Conservation (phyloP, 2,888 invertebrate genomes). For the Paralinhomoeus sp. region DNA sequence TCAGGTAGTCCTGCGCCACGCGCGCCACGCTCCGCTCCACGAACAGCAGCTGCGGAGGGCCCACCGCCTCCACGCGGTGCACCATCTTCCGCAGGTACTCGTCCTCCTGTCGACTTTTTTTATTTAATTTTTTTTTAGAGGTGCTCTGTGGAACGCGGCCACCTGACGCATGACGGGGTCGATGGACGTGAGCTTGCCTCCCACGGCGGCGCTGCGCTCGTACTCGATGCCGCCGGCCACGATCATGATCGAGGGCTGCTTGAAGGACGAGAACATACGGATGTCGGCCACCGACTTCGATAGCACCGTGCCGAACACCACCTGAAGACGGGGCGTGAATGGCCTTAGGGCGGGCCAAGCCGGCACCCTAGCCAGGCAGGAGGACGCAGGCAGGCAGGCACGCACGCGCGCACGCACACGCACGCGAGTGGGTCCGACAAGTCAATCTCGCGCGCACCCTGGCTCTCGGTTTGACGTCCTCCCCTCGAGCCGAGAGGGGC, state of each 20-base stretch:
- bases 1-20: constrained; percentile 61
- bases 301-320: constrained; percentile 70
- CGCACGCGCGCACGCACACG: too few relatives aligned
- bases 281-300: constrained; percentile 82
- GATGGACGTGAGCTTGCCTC: constrained; percentile 70
- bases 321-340: constrained; percentile 5
- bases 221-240: constrained; percentile 75
- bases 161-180: constrained; percentile 82
- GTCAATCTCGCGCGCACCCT: too few relatives aligned
- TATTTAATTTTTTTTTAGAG: too few relatives aligned
- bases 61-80: too few relatives aligned
- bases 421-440: too few relatives aligned
- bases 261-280: constrained; percentile 30
- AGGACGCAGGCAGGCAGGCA: too few relatives aligned
- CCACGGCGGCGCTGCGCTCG: constrained; percentile 45
- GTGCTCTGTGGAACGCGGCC: too few relatives aligned
- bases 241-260: constrained; percentile 39
- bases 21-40: constrained; percentile 61
- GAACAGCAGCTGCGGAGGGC: constrained; percentile 60
- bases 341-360: too few relatives aligned
- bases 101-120: constrained; percentile 16
- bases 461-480: too few relatives aligned
- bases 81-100: constrained; percentile 28
- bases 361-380: too few relatives aligned
- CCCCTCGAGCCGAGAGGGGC: neutral